Conservation (phyloP, 1,140 invertebrate species). For the Hestina assimilis region DNA sequence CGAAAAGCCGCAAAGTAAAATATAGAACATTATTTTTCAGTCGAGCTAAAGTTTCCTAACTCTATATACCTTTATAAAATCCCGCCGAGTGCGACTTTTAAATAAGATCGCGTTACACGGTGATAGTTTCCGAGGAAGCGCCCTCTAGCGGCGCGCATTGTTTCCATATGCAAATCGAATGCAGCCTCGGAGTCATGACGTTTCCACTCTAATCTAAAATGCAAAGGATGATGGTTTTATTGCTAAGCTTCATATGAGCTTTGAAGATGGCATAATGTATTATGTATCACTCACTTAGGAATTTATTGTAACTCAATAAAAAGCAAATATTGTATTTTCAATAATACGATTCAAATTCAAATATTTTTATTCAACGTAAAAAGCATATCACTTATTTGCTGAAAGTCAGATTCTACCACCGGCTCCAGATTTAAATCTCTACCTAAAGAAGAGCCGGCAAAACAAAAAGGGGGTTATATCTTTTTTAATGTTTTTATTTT, state of each 20-base stretch:
- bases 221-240: conserved; percentile 20
- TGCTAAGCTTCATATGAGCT: conserved; percentile 11
- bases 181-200: conserved; percentile 16
- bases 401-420: too few relatives aligned
- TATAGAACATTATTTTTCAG: conserved; percentile 18
- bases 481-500: too few relatives aligned
- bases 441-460: too few relatives aligned
- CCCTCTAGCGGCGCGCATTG: conserved; percentile 38
- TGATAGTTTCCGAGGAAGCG: conserved; percentile 45
- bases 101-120: conserved; percentile 50
- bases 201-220: conserved; percentile 1
- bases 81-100: conserved; percentile 50
- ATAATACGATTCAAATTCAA: too few relatives aligned
- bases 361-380: too few relatives aligned
- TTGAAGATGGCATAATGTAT: too few relatives aligned
- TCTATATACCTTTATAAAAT: conserved; percentile 50
- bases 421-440: too few relatives aligned
- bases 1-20: conserved; percentile 9
- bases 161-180: conserved; percentile 57
- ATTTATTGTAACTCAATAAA: too few relatives aligned
- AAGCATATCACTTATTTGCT: too few relatives aligned
- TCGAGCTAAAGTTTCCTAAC: conserved; percentile 35
- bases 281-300: too few relatives aligned
- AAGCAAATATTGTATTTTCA: too few relatives aligned
- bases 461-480: too few relatives aligned